Base-by-base conservation (phyloP, 2,113 vertebrate species). In the Gulo gulo region DNA sequence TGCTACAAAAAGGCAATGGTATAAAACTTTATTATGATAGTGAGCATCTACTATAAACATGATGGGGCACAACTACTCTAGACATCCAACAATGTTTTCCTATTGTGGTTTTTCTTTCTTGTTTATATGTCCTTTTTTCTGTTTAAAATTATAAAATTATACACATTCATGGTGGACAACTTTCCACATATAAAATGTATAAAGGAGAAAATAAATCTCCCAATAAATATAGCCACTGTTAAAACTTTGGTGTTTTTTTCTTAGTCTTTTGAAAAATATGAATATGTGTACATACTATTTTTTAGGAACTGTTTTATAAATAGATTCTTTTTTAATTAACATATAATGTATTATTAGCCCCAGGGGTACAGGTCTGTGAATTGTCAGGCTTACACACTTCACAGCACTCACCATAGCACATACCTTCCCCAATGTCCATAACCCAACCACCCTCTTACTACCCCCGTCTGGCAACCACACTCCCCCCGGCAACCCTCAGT, bases 301-400 rank as follows among this genome's bases (percentile, higher is more conserved):
- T 63, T 63, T 63, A 63, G 59, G 59, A 95, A 96, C 6, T 14
- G 71, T 81, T 97, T 97, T 97, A 98, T 95, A 95, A 97, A 97
- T 81, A 97, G n/a, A 84, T 88, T 93, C 74, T 84, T 52, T 52
- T 52, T 52, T 52, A 50, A 50, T 50, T 50, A 50, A 52, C 14
- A 52, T 52, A 16, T 16, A 15, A 52, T 52, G 50, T 50, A 50
- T 50, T 50, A 50, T 50, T 14, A 50, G 47, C 47, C 47, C 47
- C 47, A 14, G 47, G 47, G 12, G 47, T 12, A 50, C 47, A 50
- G 47, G 47, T 50, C 47, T 50, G 47, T 50, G 47, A 50, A 50
- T 50, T 50, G 47, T 50, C 47, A 14, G 47, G 47, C 12, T 50
- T 50, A 50, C 47, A 50, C 47, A 50, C 47, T 50, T 50, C 47